Percentiles rank a stretch among this genome's conserved stretches.
Evolutionary conservation across 2,888 invertebrate genomes (phyloP).

Genomic region (Nymphalis urticae): DNA sequence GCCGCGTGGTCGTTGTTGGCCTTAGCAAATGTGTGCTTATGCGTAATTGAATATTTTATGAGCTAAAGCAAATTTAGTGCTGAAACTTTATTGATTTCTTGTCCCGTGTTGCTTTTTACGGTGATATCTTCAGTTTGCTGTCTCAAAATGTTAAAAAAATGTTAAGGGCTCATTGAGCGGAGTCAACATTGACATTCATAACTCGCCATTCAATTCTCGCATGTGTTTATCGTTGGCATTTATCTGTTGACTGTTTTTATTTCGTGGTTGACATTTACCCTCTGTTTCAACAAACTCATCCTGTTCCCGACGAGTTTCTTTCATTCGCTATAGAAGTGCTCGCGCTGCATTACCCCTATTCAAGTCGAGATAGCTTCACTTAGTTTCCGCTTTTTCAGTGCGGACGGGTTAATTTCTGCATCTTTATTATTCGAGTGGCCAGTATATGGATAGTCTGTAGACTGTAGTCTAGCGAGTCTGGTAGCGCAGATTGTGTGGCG

Average conservation of each 20-base stretch:
- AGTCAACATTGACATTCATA: conserved; percentile 65
- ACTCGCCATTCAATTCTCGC: conserved; percentile 70
- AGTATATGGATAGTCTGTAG: conserved; percentile 57
- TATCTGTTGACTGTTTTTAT: conserved; percentile 82
- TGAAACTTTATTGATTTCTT: conserved; percentile 70
- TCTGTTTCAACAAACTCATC: conserved; percentile 74
- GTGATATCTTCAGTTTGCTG: conserved; percentile 38
- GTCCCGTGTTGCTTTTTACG: conserved; percentile 42
- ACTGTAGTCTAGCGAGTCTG: conserved; percentile 69
- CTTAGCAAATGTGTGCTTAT: conserved; percentile 81
- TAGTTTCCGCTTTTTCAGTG: conserved; percentile 79
- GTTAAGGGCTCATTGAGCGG: conserved; percentile 24
- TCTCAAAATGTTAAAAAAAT: conserved; percentile 21
- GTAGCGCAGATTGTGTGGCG: conserved; percentile 78
- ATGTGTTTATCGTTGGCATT: conserved; percentile 80
- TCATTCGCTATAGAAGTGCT: conserved; percentile 75
- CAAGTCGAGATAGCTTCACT: conserved; percentile 80
- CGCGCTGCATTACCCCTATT: conserved; percentile 76
- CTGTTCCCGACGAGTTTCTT: conserved; percentile 74
- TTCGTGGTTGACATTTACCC: conserved; percentile 79
- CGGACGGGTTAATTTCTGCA: conserved; percentile 79
- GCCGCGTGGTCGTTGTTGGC: conserved; percentile 81
- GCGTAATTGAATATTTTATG: conserved; percentile 82
- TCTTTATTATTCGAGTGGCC: conserved; percentile 81
- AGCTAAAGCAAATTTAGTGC: conserved; percentile 71